A percentile compares a stretch with the other conserved stretches of the same genome.
phyloP scores from a whole-genome alignment of 2,797 vertebrate species.

The Anabacerthia variegaticeps region DNA sequence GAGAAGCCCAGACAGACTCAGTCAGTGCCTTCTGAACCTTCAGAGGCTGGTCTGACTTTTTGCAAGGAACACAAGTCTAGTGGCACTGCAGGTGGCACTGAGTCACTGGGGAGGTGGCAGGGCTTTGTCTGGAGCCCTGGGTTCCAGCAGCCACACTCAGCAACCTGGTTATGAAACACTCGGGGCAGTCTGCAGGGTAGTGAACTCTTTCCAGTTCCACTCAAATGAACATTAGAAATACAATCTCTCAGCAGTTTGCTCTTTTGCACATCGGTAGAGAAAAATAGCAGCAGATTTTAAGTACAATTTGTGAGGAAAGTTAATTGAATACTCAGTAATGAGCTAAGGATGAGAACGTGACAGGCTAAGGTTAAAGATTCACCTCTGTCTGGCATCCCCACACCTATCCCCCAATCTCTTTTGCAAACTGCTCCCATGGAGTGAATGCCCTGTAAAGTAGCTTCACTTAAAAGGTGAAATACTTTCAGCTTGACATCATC shows the following conservation, averaged over 20 bases:
- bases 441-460: conserved; percentile 62
- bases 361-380: conserved; percentile 40
- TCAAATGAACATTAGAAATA: conserved; percentile 36
- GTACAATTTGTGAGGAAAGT: background rate
- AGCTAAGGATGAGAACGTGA: background rate
- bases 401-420: background rate
- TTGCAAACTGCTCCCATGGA: conserved; percentile 18
- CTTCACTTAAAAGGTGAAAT: conserved; percentile 79
- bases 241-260: conserved; percentile 32
- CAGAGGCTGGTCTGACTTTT: background rate
- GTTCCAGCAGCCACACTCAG: background rate
- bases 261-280: background rate
- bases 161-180: conserved; percentile 20
- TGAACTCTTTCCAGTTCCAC: conserved; percentile 43
- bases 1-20: background rate
- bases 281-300: conserved; percentile 7
- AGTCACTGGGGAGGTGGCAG: conserved; percentile 14
- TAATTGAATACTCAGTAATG: conserved; percentile 1
- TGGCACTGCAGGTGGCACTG: conserved; percentile 7
- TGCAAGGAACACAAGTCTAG: background rate
- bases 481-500: conserved; percentile 77
- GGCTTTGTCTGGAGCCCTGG: conserved; percentile 8
- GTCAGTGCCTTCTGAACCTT: background rate
- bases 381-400: background rate
- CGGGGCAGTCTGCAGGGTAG: background rate